Conservation (phyloP, 2,888 invertebrate species). For the Heliconius ethilla region DNA sequence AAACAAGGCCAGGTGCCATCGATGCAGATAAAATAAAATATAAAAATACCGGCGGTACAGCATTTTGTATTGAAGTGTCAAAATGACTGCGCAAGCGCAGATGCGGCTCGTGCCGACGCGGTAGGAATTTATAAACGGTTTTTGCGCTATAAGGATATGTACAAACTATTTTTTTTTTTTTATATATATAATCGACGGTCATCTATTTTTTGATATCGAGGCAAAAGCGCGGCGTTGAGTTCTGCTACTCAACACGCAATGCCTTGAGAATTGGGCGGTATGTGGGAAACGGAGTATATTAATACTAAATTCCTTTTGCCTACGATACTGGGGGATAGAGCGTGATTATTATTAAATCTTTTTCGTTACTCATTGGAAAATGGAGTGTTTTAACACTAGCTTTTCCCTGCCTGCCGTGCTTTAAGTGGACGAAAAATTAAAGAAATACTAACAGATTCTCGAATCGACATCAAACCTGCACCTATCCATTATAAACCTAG, state of each 20-base stretch:
- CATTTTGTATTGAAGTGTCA: conserved; percentile 73
- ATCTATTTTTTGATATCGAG: too few relatives aligned
- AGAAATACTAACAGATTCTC: neutral
- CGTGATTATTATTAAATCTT: too few relatives aligned
- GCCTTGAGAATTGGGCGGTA: too few relatives aligned
- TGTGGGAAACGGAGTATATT: too few relatives aligned
- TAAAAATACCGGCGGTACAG: conserved; percentile 49
- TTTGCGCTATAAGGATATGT: conserved; percentile 21
- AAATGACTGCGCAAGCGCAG: conserved; percentile 73
- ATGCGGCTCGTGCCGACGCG: conserved; percentile 46
- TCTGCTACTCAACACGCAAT: too few relatives aligned
- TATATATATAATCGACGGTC: neutral
- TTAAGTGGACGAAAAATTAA: too few relatives aligned
- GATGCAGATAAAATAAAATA: conserved; percentile 34
- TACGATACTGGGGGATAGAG: too few relatives aligned
- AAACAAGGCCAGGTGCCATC: conserved; percentile 34
- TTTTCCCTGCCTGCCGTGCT: too few relatives aligned
- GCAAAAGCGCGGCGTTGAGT: too few relatives aligned
- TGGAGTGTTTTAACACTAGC: too few relatives aligned
- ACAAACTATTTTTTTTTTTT: conserved; percentile 4
- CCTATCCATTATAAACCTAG: neutral
- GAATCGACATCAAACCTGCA: neutral
- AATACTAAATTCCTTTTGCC: too few relatives aligned
- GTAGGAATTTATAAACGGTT: conserved; percentile 35
- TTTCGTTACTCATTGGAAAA: too few relatives aligned